phyloP scores from a whole-genome alignment of 2,797 vertebrate genomes.

The Delichon dasypus region DNA sequence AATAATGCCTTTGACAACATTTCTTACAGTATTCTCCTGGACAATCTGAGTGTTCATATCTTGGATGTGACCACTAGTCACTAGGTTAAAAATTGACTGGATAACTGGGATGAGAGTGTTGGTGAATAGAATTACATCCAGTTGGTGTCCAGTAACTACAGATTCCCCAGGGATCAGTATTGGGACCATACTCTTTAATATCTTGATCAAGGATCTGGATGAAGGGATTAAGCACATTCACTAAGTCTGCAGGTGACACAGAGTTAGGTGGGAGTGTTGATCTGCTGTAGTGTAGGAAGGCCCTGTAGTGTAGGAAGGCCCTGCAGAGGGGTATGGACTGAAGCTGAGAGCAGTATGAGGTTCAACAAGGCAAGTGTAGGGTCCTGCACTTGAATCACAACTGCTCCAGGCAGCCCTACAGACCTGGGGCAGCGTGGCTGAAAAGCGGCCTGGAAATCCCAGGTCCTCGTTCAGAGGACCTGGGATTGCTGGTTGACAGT shows the following conservation, averaged over 20 bases:
- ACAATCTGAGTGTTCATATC: not conserved
- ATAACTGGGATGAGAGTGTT: not conserved
- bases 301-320: not conserved
- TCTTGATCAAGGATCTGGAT: not conserved
- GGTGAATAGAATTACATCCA: not conserved
- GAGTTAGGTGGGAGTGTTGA: not conserved
- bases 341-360: not conserved
- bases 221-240: not conserved
- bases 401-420: not conserved
- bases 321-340: not conserved
- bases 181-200: not conserved
- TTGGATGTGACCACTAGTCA: fast-evolving
- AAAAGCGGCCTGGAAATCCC: not conserved
- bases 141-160: not conserved
- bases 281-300: not conserved
- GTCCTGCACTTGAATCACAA: not conserved
- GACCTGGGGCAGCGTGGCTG: not conserved
- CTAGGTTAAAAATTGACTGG: not conserved
- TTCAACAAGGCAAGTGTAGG: not conserved
- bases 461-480: not conserved
- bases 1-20: not conserved
- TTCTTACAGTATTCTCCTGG: not conserved
- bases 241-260: not conserved
- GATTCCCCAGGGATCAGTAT: not conserved
- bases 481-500: fast-evolving